Conservation (phyloP, 2,113 vertebrate genomes). For the Verasper variegatus region DNA sequence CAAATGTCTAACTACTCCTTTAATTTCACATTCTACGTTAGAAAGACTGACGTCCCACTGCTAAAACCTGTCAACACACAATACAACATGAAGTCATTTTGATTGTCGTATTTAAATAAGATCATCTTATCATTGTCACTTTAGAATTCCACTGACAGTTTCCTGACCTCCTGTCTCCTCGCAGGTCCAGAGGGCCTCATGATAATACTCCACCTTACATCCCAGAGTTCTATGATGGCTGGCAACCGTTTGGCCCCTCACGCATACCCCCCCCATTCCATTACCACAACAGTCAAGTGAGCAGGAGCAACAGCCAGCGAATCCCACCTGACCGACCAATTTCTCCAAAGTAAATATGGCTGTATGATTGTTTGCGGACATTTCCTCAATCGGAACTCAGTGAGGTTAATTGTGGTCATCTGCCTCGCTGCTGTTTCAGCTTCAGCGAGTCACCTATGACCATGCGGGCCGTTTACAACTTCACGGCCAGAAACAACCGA, state of each 20-base stretch:
- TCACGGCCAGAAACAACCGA: slow-evolving; percentile 85
- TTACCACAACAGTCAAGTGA: not conserved
- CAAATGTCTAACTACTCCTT: too few species aligned
- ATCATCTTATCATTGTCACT: too few species aligned
- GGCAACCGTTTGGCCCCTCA: slow-evolving; percentile 73
- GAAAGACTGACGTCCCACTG: too few species aligned
- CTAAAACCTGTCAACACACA: too few species aligned
- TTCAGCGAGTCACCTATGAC: slow-evolving; percentile 35
- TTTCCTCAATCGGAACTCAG: not conserved
- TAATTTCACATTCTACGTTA: too few species aligned
- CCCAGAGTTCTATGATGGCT: slow-evolving; percentile 87
- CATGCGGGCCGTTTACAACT: slow-evolving; percentile 85
- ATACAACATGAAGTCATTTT: too few species aligned
- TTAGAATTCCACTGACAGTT: not conserved
- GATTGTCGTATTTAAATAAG: too few species aligned
- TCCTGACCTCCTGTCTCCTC: slow-evolving; percentile 9
- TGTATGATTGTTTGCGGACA: not conserved
- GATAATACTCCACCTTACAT: slow-evolving; percentile 74
- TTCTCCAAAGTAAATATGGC: not conserved
- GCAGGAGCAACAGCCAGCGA: slow-evolving; percentile 69
- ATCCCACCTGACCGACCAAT: slow-evolving; percentile 1
- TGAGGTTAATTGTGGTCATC: not conserved
- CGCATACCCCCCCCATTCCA: slow-evolving; percentile 8
- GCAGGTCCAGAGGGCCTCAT: slow-evolving; percentile 79
- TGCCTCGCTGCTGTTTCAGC: slow-evolving; percentile 24